These are phyloP conservation scores for Pseudopodoces humilis DNA, from an alignment of 2,113 vertebrate genomes.

Conservation along the genomic window DNA sequence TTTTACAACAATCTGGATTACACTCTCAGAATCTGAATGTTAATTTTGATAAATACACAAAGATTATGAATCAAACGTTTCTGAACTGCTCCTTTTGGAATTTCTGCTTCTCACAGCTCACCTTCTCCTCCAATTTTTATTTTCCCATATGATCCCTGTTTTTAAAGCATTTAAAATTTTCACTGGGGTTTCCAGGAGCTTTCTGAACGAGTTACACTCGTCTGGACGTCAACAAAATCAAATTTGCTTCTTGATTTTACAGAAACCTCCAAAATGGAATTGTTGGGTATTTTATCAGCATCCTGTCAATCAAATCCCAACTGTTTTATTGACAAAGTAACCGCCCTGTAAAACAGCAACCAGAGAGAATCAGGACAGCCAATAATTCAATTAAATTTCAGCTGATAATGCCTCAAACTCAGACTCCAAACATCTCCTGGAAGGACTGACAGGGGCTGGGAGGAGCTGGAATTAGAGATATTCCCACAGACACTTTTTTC, in stretches of 20 bases:
- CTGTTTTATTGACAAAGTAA: not conserved
- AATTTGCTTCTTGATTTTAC: not conserved
- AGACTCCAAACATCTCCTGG: not conserved
- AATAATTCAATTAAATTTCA: rapidly evolving
- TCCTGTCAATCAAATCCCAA: not conserved
- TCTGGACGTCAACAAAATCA: not conserved
- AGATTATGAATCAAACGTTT: not conserved
- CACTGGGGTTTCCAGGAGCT: not conserved
- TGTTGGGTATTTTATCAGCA: not conserved
- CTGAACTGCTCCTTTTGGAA: not conserved
- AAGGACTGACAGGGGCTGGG: rapidly evolving
- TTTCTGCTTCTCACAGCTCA: not conserved
- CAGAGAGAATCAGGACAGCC: not conserved
- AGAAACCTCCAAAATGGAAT: not conserved
- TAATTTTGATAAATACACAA: not conserved
- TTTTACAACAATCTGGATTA: not conserved
- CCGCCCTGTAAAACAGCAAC: not conserved
- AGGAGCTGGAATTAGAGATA: not conserved
- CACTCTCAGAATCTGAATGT: not conserved
- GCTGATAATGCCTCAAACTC: rapidly evolving
- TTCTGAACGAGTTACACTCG: not conserved
- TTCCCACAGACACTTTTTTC: too few relatives aligned
- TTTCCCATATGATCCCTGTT: rapidly evolving
- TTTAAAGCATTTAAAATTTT: not conserved
- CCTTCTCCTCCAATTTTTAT: not conserved